These are phyloP conservation scores for Galendromus occidentalis DNA, from an alignment of 1,140 invertebrate genomes.

Conservation along the genomic window DNA sequence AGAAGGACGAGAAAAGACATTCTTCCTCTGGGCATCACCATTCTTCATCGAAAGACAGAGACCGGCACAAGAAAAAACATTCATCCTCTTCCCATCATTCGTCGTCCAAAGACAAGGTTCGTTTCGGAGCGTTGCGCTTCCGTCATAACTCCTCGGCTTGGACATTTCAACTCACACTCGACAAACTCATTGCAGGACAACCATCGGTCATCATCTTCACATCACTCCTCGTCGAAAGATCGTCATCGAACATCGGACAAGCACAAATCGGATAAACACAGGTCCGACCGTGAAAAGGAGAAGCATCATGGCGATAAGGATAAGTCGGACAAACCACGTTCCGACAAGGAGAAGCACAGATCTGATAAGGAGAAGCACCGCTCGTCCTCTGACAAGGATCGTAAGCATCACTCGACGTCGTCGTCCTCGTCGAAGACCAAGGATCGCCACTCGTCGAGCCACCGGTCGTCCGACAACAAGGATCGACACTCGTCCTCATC, in stretches of 20 bases:
- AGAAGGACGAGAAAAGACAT: not conserved
- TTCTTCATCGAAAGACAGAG: not conserved
- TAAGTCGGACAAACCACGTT: not conserved
- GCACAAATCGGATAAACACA: not conserved
- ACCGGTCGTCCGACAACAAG: not conserved
- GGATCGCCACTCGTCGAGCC: not conserved
- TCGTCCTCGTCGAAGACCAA: not conserved
- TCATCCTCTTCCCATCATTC: not conserved
- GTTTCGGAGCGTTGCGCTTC: too few species aligned
- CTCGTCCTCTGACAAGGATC: slow-evolving; percentile 1
- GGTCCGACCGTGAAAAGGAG: not conserved
- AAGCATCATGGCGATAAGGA: not conserved
- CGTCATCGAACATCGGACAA: not conserved
- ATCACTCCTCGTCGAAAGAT: slow-evolving; percentile 4
- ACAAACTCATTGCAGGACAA: not conserved
- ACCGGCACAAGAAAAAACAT: not conserved
- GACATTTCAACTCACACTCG: too few species aligned
- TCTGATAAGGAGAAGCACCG: slow-evolving; percentile 5
- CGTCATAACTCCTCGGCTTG: too few species aligned
- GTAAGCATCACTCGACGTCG: not conserved
- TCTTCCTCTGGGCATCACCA: not conserved
- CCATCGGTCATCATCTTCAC: not conserved
- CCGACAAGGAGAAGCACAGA: not conserved
- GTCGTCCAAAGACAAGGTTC: slow-evolving; percentile 5
- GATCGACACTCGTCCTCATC: not conserved